Evolutionary conservation across 2,888 invertebrate genomes (phyloP).

Genomic region (Tortrix viridana): DNA sequence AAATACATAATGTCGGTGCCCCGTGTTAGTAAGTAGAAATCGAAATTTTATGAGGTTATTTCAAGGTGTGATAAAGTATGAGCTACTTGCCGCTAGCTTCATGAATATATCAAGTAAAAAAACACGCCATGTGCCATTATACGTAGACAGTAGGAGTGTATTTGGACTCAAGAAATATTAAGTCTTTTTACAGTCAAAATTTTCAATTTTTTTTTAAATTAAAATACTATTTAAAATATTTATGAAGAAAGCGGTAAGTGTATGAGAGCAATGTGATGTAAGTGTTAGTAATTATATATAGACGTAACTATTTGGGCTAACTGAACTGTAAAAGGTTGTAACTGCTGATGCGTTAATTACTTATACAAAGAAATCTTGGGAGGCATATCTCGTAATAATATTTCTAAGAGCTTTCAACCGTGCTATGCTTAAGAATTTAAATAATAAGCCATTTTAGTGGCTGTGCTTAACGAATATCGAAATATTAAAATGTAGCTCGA

Average conservation of each 20-base stretch:
- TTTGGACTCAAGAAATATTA: too few species aligned
- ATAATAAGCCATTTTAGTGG: background rate
- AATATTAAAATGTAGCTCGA: too few species aligned
- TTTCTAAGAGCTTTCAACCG: background rate
- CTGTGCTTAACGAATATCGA: too few species aligned
- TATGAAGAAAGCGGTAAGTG: constrained; percentile 20
- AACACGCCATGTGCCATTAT: background rate
- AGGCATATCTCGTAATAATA: constrained; percentile 15
- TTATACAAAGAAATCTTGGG: constrained; percentile 1
- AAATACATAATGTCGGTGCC: constrained; percentile 65
- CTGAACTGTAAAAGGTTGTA: constrained; percentile 15
- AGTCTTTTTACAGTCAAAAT: too few species aligned
- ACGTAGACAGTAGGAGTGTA: too few species aligned
- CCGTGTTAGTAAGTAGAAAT: constrained; percentile 39
- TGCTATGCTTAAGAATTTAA: background rate
- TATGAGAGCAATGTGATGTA: constrained; percentile 45
- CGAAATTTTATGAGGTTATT: constrained; percentile 42
- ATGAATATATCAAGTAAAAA: constrained; percentile 5
- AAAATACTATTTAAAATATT: background rate
- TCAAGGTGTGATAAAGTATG: constrained; percentile 60
- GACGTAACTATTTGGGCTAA: constrained; percentile 31
- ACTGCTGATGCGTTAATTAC: constrained; percentile 20
- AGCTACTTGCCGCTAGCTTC: constrained; percentile 7
- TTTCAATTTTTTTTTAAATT: too few species aligned
- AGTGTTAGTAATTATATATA: constrained; percentile 30